Conservation (phyloP, 2,797 vertebrate species). For the Eremophila alpestris region DNA sequence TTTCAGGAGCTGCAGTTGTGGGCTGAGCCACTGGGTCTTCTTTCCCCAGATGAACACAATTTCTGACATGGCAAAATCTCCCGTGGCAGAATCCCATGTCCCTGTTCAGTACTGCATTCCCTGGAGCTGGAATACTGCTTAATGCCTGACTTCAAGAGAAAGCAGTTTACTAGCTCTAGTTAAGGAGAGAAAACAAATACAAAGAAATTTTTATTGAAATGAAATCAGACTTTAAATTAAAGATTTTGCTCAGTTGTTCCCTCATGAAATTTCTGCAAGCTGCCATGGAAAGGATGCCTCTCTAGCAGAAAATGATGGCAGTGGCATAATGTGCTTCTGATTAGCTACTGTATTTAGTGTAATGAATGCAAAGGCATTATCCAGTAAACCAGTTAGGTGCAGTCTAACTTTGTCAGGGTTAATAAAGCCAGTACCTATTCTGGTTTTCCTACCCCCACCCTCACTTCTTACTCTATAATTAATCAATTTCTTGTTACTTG, state of each 20-base stretch:
- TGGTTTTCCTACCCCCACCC: not conserved
- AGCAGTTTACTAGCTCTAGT: not conserved
- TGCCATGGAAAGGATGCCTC: not conserved
- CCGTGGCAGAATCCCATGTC: not conserved
- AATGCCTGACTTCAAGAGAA: not conserved
- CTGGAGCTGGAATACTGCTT: accelerated
- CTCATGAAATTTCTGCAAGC: not conserved
- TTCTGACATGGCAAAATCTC: not conserved
- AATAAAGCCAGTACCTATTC: not conserved
- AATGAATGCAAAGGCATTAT: not conserved
- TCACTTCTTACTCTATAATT: not conserved
- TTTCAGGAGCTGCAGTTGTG: not conserved
- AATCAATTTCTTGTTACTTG: not conserved
- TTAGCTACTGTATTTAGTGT: not conserved
- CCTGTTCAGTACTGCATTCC: not conserved
- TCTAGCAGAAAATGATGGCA: not conserved
- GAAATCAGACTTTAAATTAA: not conserved
- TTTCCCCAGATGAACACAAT: not conserved
- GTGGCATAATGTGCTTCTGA: not conserved
- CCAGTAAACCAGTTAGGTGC: not conserved
- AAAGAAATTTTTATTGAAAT: not conserved
- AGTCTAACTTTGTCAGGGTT: not conserved
- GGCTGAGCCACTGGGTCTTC: not conserved
- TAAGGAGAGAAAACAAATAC: not conserved
- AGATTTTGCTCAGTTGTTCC: not conserved